Evolutionary conservation across 2,797 vertebrate genomes (phyloP), one percentile per base, ranked within the genome.

Genomic region (Loris lydekkerianus): DNA sequence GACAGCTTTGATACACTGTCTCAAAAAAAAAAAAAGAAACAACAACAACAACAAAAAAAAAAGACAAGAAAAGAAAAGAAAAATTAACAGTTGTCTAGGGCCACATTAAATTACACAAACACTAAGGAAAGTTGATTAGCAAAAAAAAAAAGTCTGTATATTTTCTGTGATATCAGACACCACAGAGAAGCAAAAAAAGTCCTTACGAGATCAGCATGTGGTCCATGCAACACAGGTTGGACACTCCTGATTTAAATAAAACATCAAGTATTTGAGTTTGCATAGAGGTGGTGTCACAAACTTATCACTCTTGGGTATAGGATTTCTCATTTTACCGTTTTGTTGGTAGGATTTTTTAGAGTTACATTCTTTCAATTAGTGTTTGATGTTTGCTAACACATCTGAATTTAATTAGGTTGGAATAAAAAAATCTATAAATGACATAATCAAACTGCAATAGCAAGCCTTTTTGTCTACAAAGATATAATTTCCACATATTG

Each of bases 321-420:
- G 40, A 75, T 89, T 95, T 96, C 70, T 89, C 31, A 23, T 60
- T 89, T 56, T 69, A 29, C 31, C 53, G 40, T 95, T 92, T 61
- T 77, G 0, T 88, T 90, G 31, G 70, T 69, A 23, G 37, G 40
- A 46, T 61, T 65, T 89, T 87, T 89, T 88, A 73, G 25, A 89
- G 49, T 93, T 89, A 61, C 3, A 63, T 80, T 40, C 27, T 67
- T 93, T 69, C 4, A 37, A n/a, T 86, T 86, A 85, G 46, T 93
- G 29, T 86, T 86, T 89, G 67, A 29, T 91, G 69, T 43, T 84
- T 94, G 40, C 13, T 43, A 73, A 1, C 92, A 34, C 27, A 63
- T 81, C 56, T 93, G 34, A 94, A 72, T 63, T 84, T 86, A 94
- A 73, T 91, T 14, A 58, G 25, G 5, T 31, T 86, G 40, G 67